Evolutionary conservation across 2,797 vertebrate genomes (phyloP), one percentile per base, ranked within the genome.

Genomic region (Myotis findleyi): DNA sequence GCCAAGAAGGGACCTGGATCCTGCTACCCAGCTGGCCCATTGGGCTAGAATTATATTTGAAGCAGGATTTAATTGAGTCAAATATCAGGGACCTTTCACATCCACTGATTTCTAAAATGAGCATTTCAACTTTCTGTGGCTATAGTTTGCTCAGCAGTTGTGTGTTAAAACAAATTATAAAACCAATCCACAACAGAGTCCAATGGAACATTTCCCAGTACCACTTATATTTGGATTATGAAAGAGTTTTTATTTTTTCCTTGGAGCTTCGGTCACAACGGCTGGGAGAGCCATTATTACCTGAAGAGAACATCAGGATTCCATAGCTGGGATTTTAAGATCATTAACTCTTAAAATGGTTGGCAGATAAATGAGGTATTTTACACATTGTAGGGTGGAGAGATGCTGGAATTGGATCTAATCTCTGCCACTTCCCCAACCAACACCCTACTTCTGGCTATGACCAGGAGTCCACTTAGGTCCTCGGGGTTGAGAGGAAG

Each of bases 101-200:
- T 55, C 47, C 25, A 51, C 82, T 88, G 73, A 84, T 90, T 85
- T 97, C 57, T 87, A 85, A 69, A 75, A 59, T 72, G 53, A 53
- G 21, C 55, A 87, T 55, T 92, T 33, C 33, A 87, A 64, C 41
- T 92, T 16, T 71, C 81, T 84, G 4, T 91, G 73, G 66, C 30
- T 66, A 30, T 33, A 57, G 68, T 92, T 90, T 75, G 5, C n/a
- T 11, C 30, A 57, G n/a, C n/a, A 80, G 44, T 83, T 83, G 17
- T 17, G 10, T 69, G 21, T 69, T 75, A 76, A 90, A 94, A 51
- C 7, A 51, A 95, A 69, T 49, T 82, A 14, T 51, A 25, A 59
- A 13, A 64, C 4, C 20, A 64, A 57, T 30, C 55, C 23, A 51
- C 68, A 55, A 41, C 36, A 69, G 51, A 76, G 66, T 72, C 33